phyloP scores from a whole-genome alignment of 2,888 invertebrate genomes.

The Siphonodentalium dalli region DNA sequence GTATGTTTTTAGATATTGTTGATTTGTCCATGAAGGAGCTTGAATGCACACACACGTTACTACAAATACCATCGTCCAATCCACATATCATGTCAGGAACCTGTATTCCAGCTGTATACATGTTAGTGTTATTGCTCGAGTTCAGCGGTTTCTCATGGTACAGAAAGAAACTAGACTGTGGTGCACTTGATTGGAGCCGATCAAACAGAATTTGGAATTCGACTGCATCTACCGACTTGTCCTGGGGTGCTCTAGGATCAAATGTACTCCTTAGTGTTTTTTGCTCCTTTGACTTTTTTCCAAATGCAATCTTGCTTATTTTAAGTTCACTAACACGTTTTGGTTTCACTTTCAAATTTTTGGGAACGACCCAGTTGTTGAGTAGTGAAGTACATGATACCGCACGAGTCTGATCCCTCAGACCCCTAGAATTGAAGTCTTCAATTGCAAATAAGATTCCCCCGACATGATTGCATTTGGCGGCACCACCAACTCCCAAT shows the following conservation, averaged over 20 bases:
- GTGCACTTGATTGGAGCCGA: slow-evolving; percentile 8
- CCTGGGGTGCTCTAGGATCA: slow-evolving; percentile 19
- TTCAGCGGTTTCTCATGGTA: slow-evolving; percentile 10
- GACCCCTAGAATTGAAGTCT: slow-evolving; percentile 4
- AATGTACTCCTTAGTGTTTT: neutral
- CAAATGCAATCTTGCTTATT: slow-evolving; percentile 8
- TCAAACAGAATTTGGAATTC: slow-evolving; percentile 1
- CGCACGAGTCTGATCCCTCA: neutral
- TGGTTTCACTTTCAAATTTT: slow-evolving; percentile 7
- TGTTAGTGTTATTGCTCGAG: no score
- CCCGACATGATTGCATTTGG: slow-evolving; percentile 20
- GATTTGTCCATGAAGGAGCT: no score
- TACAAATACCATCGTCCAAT: no score
- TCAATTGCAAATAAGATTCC: slow-evolving; percentile 14
- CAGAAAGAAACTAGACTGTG: slow-evolving; percentile 17
- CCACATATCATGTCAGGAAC: no score
- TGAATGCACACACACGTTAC: no score
- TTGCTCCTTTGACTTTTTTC: neutral
- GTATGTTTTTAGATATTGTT: no score
- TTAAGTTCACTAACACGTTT: slow-evolving; percentile 10
- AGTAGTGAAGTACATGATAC: slow-evolving; percentile 14
- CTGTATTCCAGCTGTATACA: no score
- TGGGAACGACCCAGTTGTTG: slow-evolving; percentile 15
- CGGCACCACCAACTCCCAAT: slow-evolving; percentile 8
- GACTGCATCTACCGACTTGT: slow-evolving; percentile 4